phyloP scores from a whole-genome alignment of 2,888 invertebrate genomes.

The Ariolimax columbianus region DNA sequence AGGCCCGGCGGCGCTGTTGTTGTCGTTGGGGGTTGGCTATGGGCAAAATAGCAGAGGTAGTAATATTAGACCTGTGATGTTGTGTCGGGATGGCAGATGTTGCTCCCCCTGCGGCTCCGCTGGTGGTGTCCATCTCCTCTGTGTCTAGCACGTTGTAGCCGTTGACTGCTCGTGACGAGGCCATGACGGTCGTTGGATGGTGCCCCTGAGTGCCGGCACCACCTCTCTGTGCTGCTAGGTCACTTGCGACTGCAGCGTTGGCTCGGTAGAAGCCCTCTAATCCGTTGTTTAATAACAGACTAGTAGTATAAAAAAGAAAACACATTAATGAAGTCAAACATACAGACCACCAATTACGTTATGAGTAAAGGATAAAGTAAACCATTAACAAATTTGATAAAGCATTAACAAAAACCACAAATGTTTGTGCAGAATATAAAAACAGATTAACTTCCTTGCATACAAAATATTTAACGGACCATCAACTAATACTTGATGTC shows the following conservation, averaged over 20 bases:
- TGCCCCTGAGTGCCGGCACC: conserved; percentile 27
- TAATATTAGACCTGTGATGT: conserved; percentile 73
- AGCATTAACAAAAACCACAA: too few relatives aligned
- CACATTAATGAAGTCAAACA: neutral
- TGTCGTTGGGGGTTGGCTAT: conserved; percentile 44
- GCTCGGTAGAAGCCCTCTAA: conserved; percentile 55
- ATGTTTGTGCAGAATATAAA: too few relatives aligned
- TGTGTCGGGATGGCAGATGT: conserved; percentile 45
- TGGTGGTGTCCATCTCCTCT: conserved; percentile 53
- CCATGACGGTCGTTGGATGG: conserved; percentile 47
- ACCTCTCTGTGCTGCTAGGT: conserved; percentile 36
- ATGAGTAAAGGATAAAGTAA: too few relatives aligned
- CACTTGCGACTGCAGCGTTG: conserved; percentile 59
- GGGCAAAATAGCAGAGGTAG: conserved; percentile 47
- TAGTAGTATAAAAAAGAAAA: neutral
- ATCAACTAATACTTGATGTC: too few relatives aligned
- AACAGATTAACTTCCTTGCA: too few relatives aligned
- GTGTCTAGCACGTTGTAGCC: conserved; percentile 49
- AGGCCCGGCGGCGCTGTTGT: conserved; percentile 65
- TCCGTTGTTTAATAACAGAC: conserved; percentile 47
- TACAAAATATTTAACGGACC: too few relatives aligned
- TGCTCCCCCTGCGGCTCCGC: conserved; percentile 17
- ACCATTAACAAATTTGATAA: too few relatives aligned
- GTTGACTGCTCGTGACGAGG: conserved; percentile 48
- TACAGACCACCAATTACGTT: too few relatives aligned